Percentiles rank a stretch among this genome's conserved stretches.
Evolutionary conservation across 1,140 invertebrate species (phyloP).

Genomic region (Orchestia grillus): DNA sequence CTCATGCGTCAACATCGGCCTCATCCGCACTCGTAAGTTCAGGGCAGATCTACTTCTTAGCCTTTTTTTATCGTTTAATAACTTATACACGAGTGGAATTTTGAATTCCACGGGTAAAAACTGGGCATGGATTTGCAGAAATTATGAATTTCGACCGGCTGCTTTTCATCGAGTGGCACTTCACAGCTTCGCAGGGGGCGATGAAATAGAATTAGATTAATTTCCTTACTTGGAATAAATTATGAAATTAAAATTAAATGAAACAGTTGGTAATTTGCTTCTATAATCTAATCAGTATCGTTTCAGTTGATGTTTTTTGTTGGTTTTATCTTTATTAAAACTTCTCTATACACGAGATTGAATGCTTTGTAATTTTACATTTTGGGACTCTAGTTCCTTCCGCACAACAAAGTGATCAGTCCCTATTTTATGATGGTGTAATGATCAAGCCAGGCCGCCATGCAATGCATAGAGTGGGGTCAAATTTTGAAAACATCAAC

Average conservation of each 20-base stretch:
- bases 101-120: neutral
- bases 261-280: neutral
- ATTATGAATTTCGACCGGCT: too few species aligned
- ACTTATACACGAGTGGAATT: neutral
- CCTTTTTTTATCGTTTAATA: neutral
- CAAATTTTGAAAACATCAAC: too few species aligned
- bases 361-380: neutral
- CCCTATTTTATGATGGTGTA: too few species aligned
- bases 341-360: neutral
- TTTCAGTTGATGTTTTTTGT: too few species aligned
- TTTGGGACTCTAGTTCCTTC: too few species aligned
- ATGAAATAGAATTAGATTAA: neutral
- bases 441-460: too few species aligned
- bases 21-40: slow-evolving; percentile 9
- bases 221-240: neutral
- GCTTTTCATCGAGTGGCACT: neutral
- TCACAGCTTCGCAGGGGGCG: neutral
- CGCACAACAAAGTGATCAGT: too few species aligned
- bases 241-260: neutral
- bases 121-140: neutral
- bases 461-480: too few species aligned
- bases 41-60: neutral
- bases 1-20: neutral
- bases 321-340: too few species aligned
- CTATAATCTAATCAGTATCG: neutral